Evolutionary conservation across 2,888 invertebrate species (phyloP).

Genomic region (Danaus chrysippus): DNA sequence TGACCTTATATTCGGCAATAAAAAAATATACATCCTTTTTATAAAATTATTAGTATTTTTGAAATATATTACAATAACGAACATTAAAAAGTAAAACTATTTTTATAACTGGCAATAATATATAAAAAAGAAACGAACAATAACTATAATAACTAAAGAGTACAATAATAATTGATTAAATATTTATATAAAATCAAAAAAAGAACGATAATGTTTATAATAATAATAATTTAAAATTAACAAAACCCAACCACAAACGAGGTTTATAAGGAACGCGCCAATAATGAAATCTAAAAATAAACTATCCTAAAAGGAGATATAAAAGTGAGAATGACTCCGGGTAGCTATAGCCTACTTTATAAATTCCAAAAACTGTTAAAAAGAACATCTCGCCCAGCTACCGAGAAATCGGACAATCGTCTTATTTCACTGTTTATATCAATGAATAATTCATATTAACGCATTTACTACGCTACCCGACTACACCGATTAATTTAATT

Average conservation of each 20-base stretch:
- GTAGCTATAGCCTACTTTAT: constrained; percentile 12
- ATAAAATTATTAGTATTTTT: too few species aligned
- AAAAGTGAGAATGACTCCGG: constrained; percentile 12
- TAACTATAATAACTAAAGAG: too few species aligned
- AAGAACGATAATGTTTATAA: not conserved
- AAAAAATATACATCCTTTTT: too few species aligned
- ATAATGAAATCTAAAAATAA: not conserved
- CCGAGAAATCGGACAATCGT: constrained; percentile 64
- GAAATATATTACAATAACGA: too few species aligned
- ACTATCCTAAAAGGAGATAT: constrained; percentile 13
- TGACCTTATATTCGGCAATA: too few species aligned
- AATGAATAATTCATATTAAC: constrained; percentile 71
- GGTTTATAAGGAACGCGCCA: too few species aligned
- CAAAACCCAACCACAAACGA: too few species aligned
- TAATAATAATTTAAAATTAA: not conserved
- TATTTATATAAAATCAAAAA: constrained; percentile 8
- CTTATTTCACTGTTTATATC: constrained; percentile 65
- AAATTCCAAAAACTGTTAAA: constrained; percentile 25
- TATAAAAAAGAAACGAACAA: too few species aligned
- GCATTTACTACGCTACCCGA: constrained; percentile 56
- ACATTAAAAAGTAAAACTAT: too few species aligned
- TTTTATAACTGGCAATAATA: too few species aligned
- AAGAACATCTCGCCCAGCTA: constrained; percentile 49
- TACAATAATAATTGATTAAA: too few species aligned
- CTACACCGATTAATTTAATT: constrained; percentile 49